A percentile compares a stretch with the other conserved stretches of the same genome.
Conservation (phyloP, 2,797 vertebrate species). For the Pachyuromys duprasi region DNA sequence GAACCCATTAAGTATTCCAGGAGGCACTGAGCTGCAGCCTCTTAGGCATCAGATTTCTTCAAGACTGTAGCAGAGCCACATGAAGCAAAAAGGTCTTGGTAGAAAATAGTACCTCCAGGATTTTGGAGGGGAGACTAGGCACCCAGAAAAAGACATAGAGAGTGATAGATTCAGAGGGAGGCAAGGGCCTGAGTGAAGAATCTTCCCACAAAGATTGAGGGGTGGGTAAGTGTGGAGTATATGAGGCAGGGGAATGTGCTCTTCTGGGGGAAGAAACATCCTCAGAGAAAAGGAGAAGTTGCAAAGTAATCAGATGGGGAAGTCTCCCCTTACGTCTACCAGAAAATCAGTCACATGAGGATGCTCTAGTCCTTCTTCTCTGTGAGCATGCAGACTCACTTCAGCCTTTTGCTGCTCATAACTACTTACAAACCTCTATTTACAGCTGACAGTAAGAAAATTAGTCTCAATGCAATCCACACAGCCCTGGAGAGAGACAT, state of each 20-base stretch:
- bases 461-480: background rate
- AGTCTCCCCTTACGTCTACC: fast-evolving
- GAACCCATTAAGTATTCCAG: background rate
- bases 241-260: background rate
- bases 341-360: fast-evolving
- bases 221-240: fast-evolving
- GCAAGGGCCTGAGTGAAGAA: background rate
- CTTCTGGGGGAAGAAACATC: background rate
- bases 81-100: background rate
- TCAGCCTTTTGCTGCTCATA: background rate
- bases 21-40: background rate
- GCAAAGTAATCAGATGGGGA: background rate
- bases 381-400: background rate
- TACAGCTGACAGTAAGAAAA: constrained; percentile 19
- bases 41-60: background rate
- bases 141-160: background rate
- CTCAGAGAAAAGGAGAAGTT: background rate
- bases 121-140: background rate
- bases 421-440: constrained; percentile 15
- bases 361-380: background rate
- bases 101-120: background rate
- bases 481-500: background rate
- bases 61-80: no score
- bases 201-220: fast-evolving
- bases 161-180: background rate